Evolutionary conservation across 2,888 invertebrate species (phyloP), one percentile per base, ranked within the genome.

Genomic region (Bombylius major): DNA sequence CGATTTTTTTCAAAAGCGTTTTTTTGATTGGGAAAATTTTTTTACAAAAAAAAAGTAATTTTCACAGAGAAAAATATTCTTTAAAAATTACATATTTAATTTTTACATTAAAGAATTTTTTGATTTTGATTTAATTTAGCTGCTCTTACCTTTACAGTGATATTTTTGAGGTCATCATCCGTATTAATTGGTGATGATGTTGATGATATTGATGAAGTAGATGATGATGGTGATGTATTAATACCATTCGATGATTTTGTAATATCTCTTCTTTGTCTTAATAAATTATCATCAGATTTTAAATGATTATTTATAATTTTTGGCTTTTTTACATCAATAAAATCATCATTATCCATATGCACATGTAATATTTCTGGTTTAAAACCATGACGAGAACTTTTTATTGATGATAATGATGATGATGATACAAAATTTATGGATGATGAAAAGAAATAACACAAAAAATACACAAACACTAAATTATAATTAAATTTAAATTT

Each of bases 351-450:
- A 39, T 56, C 56, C 23, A 54, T 51, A 57, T 58, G 51, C 36
- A 60, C 60, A 47, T 58, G 57, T 31, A 60, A 51, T 50, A 50
- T 46, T 32, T 58, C 58, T n/a, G 58, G 51, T 33, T 51, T 55
- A 51, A 58, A 58, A 12, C 60, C 60, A 51, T 60, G 56, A 42
- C 60, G 60, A 12, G 50, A 36, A 55, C 57, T 54, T 44, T 56
- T 54, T 39, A 42, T 50, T 14, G 39, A 32, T 12, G 44, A 32
- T 44, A 44, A 39, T 11, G 39, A 42, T 42, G 39, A 42, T 11
- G 39, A 42, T 42, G 8, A 11, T 11, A 11, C 5, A 11, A 11
- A 42, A 42, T 42, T 42, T 11, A 42, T 23, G 23, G 23, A 23
- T 3, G 23, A 23, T 23, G 23, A 23, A 23, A 23, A 23, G 23